These are phyloP conservation scores for Hippoglossus hippoglossus DNA, from an alignment of 2,797 vertebrate genomes.

Conservation along the genomic window DNA sequence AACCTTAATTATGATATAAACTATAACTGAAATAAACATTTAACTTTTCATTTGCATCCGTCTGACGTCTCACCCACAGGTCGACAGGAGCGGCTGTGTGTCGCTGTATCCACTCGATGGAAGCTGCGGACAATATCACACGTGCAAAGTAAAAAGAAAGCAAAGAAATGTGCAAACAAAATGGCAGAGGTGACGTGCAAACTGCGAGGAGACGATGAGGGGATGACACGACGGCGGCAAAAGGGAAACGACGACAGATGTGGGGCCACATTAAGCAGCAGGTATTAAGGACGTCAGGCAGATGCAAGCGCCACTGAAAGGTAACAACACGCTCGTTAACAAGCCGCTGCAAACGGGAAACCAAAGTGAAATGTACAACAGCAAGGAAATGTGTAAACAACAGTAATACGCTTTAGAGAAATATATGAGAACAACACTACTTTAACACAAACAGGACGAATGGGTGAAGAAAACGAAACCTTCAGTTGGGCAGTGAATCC, in stretches of 20 bases:
- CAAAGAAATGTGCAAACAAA: background rate
- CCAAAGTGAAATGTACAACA: background rate
- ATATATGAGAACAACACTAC: background rate
- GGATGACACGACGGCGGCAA: constrained; percentile 28
- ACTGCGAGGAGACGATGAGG: background rate
- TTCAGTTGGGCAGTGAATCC: no score
- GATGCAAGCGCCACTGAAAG: constrained; percentile 36
- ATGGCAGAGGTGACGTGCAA: constrained; percentile 9
- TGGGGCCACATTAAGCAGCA: constrained; percentile 40
- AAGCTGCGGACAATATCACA: constrained; percentile 13
- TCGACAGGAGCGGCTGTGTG: background rate
- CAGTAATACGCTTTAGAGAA: background rate
- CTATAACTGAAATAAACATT: background rate
- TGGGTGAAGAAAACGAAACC: no score
- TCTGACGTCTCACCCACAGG: constrained; percentile 5
- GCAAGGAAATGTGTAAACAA: background rate
- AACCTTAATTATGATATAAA: background rate
- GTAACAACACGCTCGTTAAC: constrained; percentile 16
- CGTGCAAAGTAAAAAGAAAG: background rate
- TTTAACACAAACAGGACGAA: no score
- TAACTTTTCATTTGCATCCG: background rate
- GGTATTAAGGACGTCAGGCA: constrained; percentile 49
- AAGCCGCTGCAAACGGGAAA: background rate
- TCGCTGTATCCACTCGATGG: background rate
- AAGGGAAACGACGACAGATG: constrained; percentile 47